Conservation (phyloP, 2,888 invertebrate species). For the Apamea epomidion region DNA sequence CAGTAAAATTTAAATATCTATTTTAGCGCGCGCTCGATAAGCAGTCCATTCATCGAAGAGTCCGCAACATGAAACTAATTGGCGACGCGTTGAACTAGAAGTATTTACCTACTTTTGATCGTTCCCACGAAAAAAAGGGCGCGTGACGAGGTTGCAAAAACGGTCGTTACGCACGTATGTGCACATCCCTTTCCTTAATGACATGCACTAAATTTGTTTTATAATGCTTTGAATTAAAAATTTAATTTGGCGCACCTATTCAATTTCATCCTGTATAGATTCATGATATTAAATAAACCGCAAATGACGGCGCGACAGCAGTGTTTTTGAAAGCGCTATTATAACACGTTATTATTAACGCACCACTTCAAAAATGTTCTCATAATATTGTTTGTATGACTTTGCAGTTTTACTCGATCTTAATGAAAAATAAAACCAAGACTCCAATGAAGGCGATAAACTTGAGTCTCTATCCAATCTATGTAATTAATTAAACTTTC, state of each 20-base stretch:
- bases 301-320: background rate
- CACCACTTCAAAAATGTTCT: background rate
- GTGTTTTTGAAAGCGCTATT: background rate
- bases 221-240: no score
- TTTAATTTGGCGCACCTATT: background rate
- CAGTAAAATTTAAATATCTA: no score
- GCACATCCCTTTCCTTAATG: no score
- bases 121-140: no score
- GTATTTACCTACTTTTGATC: no score
- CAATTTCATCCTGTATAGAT: background rate
- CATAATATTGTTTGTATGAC: constrained; percentile 9
- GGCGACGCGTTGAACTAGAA: no score
- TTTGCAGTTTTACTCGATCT: background rate
- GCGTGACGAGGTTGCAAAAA: no score
- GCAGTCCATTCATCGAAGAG: no score
- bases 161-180: no score
- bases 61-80: no score
- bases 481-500: constrained; percentile 55
- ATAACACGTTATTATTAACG: background rate
- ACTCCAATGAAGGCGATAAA: constrained; percentile 11
- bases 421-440: constrained; percentile 7
- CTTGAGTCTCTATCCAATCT: constrained; percentile 15
- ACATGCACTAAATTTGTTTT: no score
- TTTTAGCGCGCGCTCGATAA: no score
- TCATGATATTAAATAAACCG: background rate